Evolutionary conservation across 2,113 vertebrate genomes (phyloP), one percentile per base, ranked within the genome.

Genomic region (Nesogale talazaci): DNA sequence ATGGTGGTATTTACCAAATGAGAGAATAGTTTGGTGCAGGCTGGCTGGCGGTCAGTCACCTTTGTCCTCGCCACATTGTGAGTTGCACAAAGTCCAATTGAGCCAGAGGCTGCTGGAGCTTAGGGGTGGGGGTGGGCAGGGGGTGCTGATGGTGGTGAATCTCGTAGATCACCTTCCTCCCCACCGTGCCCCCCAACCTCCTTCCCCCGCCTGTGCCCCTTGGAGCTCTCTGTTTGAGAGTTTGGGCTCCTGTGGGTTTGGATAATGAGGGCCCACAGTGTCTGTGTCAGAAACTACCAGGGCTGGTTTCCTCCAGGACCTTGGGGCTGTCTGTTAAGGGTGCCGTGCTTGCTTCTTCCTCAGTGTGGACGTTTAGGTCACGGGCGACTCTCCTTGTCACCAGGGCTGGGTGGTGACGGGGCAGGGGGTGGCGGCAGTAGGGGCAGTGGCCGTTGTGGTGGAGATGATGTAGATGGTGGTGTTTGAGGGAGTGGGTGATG

Each of bases 21-120:
- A 19, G 25, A 34, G 19, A 3, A 0, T 15, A 8, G 34, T 17
- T 29, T 19, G 59, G 16, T 2, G 27, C 25, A 11, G 6, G 1
- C 3, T 0, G 76, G 38, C 34, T 76, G 29, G 38, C 1, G 29
- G 40, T 20, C 40, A 2, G 34, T 20, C 40, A 3, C n/a, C 40
- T 75, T 34, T 77, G 36, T 3, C n/a, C 20, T 67, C 17, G 52
- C 5, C 20, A 9, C 19, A 61, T 34, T 23, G 42, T 59, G 16
- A 19, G 27, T 15, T 20, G 27, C 31, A 56, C 20, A 29, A 17
- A 19, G 42, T 27, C 23, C 14, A 34, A 19, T 40, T 29, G 8
- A 19, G n/a, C 4, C 16, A 38, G 40, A 56, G 31, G 46, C 15
- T 3, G 1, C 8, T 17, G 25, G 27, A 19, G 9, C 31, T 23